Conservation (phyloP, 2,888 invertebrate species). For the Pedicia rivosa region DNA sequence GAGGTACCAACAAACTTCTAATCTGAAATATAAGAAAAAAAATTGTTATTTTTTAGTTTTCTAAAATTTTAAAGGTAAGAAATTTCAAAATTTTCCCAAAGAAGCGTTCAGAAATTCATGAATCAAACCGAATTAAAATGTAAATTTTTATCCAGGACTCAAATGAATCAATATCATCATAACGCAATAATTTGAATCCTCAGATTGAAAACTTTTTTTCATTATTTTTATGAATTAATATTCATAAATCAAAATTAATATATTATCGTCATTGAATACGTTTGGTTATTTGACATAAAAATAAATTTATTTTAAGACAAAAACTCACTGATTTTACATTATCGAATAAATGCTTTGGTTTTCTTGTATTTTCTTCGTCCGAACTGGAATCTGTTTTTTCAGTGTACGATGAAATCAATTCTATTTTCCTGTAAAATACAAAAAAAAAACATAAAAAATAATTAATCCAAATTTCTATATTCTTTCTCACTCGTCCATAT, state of each 20-base stretch:
- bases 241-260: too few species aligned
- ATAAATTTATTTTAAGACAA: too few species aligned
- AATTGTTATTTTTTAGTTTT: not conserved
- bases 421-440: slow-evolving; percentile 33
- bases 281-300: too few species aligned
- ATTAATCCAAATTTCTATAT: too few species aligned
- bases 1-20: too few species aligned
- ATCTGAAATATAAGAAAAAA: not conserved
- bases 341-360: too few species aligned
- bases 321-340: too few species aligned
- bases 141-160: not conserved
- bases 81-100: too few species aligned
- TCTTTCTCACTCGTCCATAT: slow-evolving; percentile 33
- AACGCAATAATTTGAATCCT: slow-evolving; percentile 1
- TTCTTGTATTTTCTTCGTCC: slow-evolving; percentile 29
- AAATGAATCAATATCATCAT: slow-evolving; percentile 2
- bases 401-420: slow-evolving; percentile 40
- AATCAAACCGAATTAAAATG: slow-evolving; percentile 1
- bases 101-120: slow-evolving; percentile 4
- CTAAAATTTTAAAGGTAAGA: not conserved
- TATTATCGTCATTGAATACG: too few species aligned
- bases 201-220: slow-evolving; percentile 13
- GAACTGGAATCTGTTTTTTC: slow-evolving; percentile 31
- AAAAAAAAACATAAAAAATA: too few species aligned
- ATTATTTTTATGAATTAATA: slow-evolving; percentile 8